Conservation (phyloP, 2,888 invertebrate genomes). For the Platerodrilus igneus region DNA sequence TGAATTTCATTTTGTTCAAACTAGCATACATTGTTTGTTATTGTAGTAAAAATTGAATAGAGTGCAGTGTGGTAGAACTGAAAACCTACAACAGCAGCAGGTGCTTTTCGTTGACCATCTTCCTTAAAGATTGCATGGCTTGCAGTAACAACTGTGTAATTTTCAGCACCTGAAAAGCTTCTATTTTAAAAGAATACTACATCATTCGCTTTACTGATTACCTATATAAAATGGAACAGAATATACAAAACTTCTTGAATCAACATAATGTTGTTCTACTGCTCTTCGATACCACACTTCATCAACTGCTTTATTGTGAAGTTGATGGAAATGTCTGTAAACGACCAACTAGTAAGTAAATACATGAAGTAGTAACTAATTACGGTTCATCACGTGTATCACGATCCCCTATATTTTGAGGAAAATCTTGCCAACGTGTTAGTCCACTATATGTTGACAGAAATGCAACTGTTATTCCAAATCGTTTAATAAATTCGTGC, state of each 20-base stretch:
- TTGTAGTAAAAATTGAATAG: constrained; percentile 73
- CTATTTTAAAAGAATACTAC: constrained; percentile 6
- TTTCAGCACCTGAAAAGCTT: constrained; percentile 36
- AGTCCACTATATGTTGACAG: constrained; percentile 87
- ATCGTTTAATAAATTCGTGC: constrained; percentile 76
- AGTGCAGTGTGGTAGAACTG: constrained; percentile 80
- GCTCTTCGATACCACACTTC: constrained; percentile 87
- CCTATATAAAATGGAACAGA: constrained; percentile 66
- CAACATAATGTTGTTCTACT: constrained; percentile 76
- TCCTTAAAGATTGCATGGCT: constrained; percentile 76
- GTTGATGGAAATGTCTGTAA: constrained; percentile 66
- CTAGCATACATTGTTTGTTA: constrained; percentile 65
- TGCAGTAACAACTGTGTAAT: constrained; percentile 73
- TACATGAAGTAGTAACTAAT: constrained; percentile 11
- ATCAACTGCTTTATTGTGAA: constrained; percentile 74
- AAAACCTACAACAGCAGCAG: constrained; percentile 70
- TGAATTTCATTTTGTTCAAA: constrained; percentile 1
- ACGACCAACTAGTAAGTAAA: constrained; percentile 6
- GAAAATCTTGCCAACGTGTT: constrained; percentile 80
- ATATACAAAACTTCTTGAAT: constrained; percentile 77
- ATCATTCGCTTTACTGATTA: no score
- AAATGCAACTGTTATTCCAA: constrained; percentile 81
- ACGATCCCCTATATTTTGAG: constrained; percentile 52
- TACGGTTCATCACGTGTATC: constrained; percentile 33
- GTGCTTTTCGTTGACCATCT: constrained; percentile 50